phyloP scores from a whole-genome alignment of 2,113 vertebrate genomes.

The Halichoeres trimaculatus region DNA sequence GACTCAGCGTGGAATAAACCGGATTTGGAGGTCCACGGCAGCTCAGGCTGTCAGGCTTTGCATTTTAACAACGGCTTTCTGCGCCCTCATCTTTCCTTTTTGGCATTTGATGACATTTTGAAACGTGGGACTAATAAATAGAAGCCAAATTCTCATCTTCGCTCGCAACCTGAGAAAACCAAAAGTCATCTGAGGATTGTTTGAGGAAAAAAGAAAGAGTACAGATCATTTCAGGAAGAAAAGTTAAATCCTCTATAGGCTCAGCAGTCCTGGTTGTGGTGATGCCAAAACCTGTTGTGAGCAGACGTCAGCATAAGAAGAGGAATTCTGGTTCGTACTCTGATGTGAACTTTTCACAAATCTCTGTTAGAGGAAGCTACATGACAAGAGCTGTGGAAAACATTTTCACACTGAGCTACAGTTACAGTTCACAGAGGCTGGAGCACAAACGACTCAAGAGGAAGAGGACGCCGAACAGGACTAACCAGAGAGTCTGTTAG shows the following conservation, averaged over 20 bases:
- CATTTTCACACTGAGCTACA: background rate
- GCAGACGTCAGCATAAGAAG: background rate
- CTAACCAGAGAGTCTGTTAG: too few species aligned
- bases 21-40: constrained; percentile 36
- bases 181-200: background rate
- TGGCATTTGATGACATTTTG: constrained; percentile 36
- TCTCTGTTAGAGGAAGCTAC: background rate
- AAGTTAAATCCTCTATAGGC: too few species aligned
- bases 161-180: background rate
- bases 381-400: background rate
- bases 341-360: background rate
- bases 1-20: constrained; percentile 11
- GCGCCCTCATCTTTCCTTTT: background rate
- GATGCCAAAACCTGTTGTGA: background rate
- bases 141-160: background rate
- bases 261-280: too few species aligned
- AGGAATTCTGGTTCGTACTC: background rate
- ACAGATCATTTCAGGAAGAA: too few species aligned
- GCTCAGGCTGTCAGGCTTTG: constrained; percentile 28
- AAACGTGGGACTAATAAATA: constrained; percentile 6
- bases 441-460: constrained; percentile 17
- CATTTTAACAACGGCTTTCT: constrained; percentile 21
- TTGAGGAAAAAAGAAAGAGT: background rate
- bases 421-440: background rate
- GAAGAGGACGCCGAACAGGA: too few species aligned